Evolutionary conservation across 2,113 vertebrate genomes (phyloP).

Genomic region (Carollia perspicillata): DNA sequence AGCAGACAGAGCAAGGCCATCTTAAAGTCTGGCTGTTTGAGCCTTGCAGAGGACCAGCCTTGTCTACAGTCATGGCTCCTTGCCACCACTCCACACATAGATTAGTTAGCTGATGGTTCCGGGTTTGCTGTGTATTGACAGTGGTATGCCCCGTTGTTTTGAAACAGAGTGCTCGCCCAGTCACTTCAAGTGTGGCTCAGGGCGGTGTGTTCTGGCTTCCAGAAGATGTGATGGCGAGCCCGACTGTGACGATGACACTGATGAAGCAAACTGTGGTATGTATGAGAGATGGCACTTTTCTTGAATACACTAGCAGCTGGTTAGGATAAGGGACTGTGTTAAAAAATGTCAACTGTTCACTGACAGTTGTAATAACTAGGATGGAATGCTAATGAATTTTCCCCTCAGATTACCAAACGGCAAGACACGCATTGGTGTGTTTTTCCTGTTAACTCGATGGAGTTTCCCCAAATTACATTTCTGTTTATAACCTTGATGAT

Average conservation of each 20-base stretch:
- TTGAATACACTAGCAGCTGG: background rate
- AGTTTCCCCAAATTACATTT: background rate
- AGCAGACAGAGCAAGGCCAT: background rate
- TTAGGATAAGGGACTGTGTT: background rate
- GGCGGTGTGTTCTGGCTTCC: constrained; percentile 91
- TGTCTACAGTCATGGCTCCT: background rate
- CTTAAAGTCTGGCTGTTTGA: background rate
- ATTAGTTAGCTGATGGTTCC: background rate
- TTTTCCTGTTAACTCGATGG: background rate
- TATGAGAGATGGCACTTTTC: background rate
- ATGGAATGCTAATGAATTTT: background rate
- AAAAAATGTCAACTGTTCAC: background rate
- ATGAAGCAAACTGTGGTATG: constrained; percentile 95
- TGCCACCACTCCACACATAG: background rate
- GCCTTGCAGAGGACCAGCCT: background rate
- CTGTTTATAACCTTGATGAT: background rate
- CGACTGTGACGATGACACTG: constrained; percentile 96
- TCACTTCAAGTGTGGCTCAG: constrained; percentile 94
- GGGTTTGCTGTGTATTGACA: background rate
- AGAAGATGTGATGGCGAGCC: constrained; percentile 93
- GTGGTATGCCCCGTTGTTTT: constrained; percentile 60
- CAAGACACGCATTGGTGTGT: background rate
- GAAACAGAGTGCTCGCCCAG: constrained; percentile 94
- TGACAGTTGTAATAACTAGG: background rate
- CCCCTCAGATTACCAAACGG: background rate